Evolutionary conservation across 2,113 vertebrate genomes (phyloP).

Genomic region (Charadrius vociferus): DNA sequence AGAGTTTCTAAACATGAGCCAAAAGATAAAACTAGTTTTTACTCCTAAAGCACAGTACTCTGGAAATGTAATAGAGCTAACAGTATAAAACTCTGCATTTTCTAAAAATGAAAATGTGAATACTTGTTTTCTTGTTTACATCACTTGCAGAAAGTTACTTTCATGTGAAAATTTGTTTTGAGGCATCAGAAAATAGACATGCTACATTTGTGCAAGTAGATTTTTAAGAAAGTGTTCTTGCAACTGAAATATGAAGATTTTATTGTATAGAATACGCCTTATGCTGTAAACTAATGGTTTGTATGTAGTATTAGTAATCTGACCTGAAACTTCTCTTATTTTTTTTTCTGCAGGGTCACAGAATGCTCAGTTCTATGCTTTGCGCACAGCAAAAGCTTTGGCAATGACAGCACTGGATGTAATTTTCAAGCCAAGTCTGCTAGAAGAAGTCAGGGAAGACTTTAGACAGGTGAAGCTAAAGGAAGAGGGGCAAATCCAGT

Average conservation of each 20-base stretch:
- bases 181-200: background rate
- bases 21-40: background rate
- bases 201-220: background rate
- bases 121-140: background rate
- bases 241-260: background rate
- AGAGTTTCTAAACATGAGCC: background rate
- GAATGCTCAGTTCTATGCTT: constrained; percentile 84
- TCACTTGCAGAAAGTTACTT: background rate
- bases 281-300: background rate
- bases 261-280: background rate
- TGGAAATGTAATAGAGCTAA: background rate
- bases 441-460: constrained; percentile 80
- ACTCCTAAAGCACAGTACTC: background rate
- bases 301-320: background rate
- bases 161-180: background rate
- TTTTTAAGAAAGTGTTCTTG: background rate
- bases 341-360: constrained; percentile 77
- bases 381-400: constrained; percentile 85
- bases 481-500: constrained; percentile 66
- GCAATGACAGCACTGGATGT: constrained; percentile 90
- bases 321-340: background rate
- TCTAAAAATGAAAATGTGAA: background rate
- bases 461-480: constrained; percentile 77
- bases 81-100: background rate
- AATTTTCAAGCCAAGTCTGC: constrained; percentile 80